These are phyloP conservation scores for Gopherus flavomarginatus DNA, from an alignment of 2,113 vertebrate species.

Conservation along the genomic window DNA sequence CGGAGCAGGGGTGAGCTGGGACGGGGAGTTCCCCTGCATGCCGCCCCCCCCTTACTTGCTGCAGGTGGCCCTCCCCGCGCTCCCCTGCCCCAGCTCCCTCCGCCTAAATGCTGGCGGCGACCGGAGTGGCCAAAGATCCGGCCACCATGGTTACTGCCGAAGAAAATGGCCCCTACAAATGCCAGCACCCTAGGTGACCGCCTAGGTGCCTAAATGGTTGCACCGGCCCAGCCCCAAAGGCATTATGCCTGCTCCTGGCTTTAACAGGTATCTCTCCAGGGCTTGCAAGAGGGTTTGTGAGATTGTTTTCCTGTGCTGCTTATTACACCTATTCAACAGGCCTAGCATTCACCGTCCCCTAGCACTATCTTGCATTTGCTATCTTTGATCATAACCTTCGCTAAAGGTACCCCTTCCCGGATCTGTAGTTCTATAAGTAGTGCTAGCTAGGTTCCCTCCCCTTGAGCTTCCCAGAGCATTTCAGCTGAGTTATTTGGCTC, in stretches of 20 bases:
- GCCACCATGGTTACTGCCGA: too few species aligned
- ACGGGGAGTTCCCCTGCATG: too few species aligned
- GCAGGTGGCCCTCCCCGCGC: too few species aligned
- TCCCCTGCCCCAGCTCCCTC: too few species aligned
- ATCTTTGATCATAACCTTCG: not conserved
- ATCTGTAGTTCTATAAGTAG: not conserved
- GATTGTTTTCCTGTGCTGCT: not conserved
- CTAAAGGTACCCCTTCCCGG: not conserved
- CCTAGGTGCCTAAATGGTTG: too few species aligned
- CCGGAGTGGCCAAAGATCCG: too few species aligned
- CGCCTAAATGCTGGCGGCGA: too few species aligned
- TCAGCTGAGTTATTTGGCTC: not conserved
- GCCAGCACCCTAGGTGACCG: too few species aligned
- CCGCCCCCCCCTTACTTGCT: too few species aligned
- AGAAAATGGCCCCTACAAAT: too few species aligned
- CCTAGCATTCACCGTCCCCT: not conserved
- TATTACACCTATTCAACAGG: not conserved
- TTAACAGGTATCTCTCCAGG: not conserved
- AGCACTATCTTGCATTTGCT: not conserved
- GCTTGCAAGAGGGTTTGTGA: not conserved
- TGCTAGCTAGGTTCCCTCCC: not conserved
- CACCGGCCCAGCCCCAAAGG: not conserved
- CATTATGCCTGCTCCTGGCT: not conserved
- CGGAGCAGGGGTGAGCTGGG: too few species aligned
- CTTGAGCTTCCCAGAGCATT: not conserved